Base-by-base conservation (phyloP, 1,140 invertebrate genomes). In the Macrobrachium rosenbergii region DNA sequence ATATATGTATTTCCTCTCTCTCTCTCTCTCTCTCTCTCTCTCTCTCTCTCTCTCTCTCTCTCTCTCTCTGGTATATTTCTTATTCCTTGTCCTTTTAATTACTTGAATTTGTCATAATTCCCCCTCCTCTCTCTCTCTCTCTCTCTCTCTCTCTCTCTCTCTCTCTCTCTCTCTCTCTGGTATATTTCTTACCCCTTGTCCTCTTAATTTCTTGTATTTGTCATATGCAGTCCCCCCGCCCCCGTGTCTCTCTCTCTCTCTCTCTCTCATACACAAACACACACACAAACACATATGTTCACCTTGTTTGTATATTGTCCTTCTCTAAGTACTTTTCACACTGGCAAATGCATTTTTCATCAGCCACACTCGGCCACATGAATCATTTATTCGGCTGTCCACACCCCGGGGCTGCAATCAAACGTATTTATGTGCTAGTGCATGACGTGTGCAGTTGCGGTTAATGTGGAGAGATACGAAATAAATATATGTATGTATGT, bases 381-480 rank as follows among this genome's bases (percentile, higher is more conserved):
- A n/a, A 17, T 23, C 69, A n/a, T 23, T 23, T 7, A 73, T 14
- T 73, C 3, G 14, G 5, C 76, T 45, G 19, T 78, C 76, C 21
- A 23, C 76, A 16, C 21, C 52, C 76, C 2, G 43, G 11, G 45
- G 3, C 23, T 37, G 43, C 52, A 14, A 43, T 17, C 52, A 45
- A 43, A 45, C 52, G 76, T 78, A 45, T 52, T 23, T 78, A 45
- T 78, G 76, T 28, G 76, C 52, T 5, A 16, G 76, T 78, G 76
- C 52, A 45, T 78, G 76, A 17, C 52, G 76, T 78, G 45, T 78
- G 76, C 52, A 45, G 14, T 23, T 59, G 76, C 52, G 45, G 28
- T 23, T 78, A 45, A 21, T 73, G 69, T 73, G 21, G 21, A 73
- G 8, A 23, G 69, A 19, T 23, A 19, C n/a, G 14, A 73, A 23